Conservation (phyloP, 1,140 invertebrate genomes). For the Leptinotarsa undecemlineata region DNA sequence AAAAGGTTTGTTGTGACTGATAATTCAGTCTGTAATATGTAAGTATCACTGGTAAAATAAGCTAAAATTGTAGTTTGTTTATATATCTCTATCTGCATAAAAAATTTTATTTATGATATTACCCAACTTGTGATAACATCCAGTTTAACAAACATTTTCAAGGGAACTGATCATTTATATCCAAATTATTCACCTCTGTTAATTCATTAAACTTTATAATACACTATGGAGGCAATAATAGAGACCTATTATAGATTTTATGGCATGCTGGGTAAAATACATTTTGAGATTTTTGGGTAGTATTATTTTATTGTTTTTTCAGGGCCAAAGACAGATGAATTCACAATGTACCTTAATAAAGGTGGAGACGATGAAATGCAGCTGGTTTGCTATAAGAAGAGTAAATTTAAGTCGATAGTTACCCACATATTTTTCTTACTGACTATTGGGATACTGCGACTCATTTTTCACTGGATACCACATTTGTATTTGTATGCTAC, state of each 20-base stretch:
- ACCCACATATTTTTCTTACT: constrained; percentile 69
- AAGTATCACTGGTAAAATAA: not conserved
- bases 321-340: constrained; percentile 25
- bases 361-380: constrained; percentile 74
- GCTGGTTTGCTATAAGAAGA: constrained; percentile 67
- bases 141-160: not conserved
- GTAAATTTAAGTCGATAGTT: constrained; percentile 58
- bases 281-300: not conserved
- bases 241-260: not conserved
- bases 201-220: not conserved
- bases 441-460: constrained; percentile 73
- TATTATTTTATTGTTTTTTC: not conserved
- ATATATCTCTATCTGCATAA: not conserved
- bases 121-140: not conserved
- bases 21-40: not conserved
- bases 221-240: not conserved
- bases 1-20: too few species aligned
- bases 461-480: constrained; percentile 88
- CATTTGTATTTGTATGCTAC: constrained; percentile 77
- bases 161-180: not conserved
- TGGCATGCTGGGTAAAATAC: not conserved
- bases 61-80: not conserved
- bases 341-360: constrained; percentile 62
- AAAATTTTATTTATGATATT: not conserved
- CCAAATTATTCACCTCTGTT: not conserved